phyloP scores from a whole-genome alignment of 2,888 invertebrate genomes.

The Athripsodes cinereus region DNA sequence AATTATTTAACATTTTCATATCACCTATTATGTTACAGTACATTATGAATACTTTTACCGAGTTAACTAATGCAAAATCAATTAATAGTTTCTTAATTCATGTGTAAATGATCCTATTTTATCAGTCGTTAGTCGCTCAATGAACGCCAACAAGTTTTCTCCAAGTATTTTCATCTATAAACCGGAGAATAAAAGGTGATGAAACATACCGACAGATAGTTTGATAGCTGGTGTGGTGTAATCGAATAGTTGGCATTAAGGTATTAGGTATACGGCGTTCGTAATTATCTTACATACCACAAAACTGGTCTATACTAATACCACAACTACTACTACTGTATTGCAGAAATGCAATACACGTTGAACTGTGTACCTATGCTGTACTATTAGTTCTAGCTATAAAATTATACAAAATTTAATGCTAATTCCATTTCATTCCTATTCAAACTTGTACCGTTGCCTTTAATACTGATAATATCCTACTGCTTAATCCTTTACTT shows the following conservation, averaged over 20 bases:
- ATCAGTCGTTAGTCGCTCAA: background rate
- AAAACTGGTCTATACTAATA: background rate
- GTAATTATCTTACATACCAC: background rate
- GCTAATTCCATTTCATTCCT: too few relatives aligned
- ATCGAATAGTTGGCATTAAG: background rate
- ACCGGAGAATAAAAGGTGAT: background rate
- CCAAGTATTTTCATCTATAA: background rate
- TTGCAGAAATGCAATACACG: background rate
- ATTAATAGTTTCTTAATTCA: background rate
- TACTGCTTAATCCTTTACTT: too few relatives aligned
- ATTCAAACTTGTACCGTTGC: too few relatives aligned
- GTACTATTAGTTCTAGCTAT: too few relatives aligned
- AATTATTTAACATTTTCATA: too few relatives aligned
- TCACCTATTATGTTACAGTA: too few relatives aligned
- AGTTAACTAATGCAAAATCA: background rate
- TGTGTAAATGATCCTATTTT: background rate
- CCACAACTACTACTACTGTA: background rate
- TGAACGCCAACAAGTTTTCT: background rate
- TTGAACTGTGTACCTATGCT: too few relatives aligned
- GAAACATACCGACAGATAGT: conserved; percentile 1
- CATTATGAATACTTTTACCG: too few relatives aligned
- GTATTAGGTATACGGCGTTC: background rate
- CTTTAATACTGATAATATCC: too few relatives aligned
- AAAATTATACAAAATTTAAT: too few relatives aligned
- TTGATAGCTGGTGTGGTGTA: background rate